These are phyloP conservation scores for Nibea coibor DNA, from an alignment of 2,113 vertebrate genomes.

Conservation along the genomic window DNA sequence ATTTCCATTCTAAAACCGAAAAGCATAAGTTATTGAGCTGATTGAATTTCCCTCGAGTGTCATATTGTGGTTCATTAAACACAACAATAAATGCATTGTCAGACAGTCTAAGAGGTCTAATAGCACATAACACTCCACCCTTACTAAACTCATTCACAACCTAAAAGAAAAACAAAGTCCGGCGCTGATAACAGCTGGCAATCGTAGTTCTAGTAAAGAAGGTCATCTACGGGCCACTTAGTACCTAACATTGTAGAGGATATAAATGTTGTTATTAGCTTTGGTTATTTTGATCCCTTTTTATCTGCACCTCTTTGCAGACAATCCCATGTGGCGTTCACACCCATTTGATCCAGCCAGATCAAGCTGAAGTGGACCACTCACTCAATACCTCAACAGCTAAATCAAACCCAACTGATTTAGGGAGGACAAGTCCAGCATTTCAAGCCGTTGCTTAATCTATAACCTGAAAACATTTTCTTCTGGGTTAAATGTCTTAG, in stretches of 20 bases:
- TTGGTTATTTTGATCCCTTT: slow-evolving; percentile 3
- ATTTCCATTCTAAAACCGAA: slow-evolving; percentile 22
- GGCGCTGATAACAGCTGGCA: not conserved
- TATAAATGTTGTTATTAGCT: slow-evolving; percentile 7
- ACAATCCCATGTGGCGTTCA: not conserved
- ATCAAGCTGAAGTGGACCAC: not conserved
- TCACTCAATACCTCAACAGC: slow-evolving; percentile 17
- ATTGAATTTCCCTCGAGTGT: slow-evolving; percentile 22
- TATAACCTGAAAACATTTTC: slow-evolving; percentile 45
- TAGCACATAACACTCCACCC: not conserved
- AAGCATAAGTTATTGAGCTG: slow-evolving; percentile 1
- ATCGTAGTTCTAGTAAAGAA: no score
- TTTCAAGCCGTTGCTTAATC: not conserved
- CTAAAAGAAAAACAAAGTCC: not conserved
- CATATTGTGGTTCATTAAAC: slow-evolving; percentile 21
- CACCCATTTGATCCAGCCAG: not conserved
- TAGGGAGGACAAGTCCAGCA: not conserved
- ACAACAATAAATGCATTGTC: slow-evolving; percentile 9
- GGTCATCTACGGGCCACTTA: not conserved
- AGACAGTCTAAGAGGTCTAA: not conserved
- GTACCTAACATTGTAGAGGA: not conserved
- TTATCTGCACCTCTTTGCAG: slow-evolving; percentile 20
- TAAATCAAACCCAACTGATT: slow-evolving; percentile 39
- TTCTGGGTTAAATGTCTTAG: slow-evolving; percentile 33
- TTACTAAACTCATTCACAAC: not conserved